phyloP scores from a whole-genome alignment of 2,888 invertebrate genomes.

The Synanthedon andrenaeformis region DNA sequence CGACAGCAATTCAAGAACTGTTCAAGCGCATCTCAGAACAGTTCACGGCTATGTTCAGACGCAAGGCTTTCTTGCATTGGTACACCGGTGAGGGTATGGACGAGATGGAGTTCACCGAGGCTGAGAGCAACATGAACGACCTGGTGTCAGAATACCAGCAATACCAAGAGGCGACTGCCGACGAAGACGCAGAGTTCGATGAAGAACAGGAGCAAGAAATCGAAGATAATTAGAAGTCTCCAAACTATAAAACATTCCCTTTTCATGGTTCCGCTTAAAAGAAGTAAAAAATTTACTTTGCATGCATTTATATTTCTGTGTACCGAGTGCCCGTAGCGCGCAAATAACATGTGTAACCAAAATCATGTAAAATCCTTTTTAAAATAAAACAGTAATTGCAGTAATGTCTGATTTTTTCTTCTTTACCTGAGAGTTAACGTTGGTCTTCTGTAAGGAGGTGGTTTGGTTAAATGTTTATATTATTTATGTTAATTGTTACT shows the following conservation, averaged over 20 bases:
- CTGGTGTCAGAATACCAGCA: slow-evolving; percentile 95
- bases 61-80: slow-evolving; percentile 98
- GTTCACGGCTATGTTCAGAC: slow-evolving; percentile 95
- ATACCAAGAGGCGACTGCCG: slow-evolving; percentile 90
- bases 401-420: no score
- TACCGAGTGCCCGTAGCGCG: no score
- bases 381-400: no score
- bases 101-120: slow-evolving; percentile 97
- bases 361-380: no score
- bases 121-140: slow-evolving; percentile 95
- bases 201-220: slow-evolving; percentile 81
- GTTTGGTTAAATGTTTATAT: no score
- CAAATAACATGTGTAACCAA: no score
- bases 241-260: not conserved
- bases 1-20: slow-evolving; percentile 92
- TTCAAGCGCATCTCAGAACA: slow-evolving; percentile 93
- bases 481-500: no score
- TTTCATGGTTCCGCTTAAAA: no score
- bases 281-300: no score
- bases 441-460: no score
- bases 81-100: slow-evolving; percentile 98
- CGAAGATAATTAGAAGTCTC: slow-evolving; percentile 66
- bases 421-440: no score
- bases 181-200: slow-evolving; percentile 86
- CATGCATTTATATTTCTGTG: no score